Base-by-base conservation (phyloP, 1,140 invertebrate genomes). In the Oscheius sp. region DNA sequence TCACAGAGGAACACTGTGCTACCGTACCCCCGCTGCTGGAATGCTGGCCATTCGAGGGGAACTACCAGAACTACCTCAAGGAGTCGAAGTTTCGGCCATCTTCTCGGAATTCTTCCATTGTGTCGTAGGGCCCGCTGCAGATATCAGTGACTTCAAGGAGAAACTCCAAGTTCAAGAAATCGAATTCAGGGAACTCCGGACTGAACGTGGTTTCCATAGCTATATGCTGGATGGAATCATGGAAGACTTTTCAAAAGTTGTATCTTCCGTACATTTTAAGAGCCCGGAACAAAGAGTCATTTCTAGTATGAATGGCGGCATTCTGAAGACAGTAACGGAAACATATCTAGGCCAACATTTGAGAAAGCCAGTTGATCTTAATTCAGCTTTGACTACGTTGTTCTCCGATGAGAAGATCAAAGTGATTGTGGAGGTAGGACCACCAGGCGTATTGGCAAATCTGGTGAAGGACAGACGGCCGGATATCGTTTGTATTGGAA, bases 401-500 rank as follows among this genome's bases (percentile, higher is more conserved):
- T 23, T 52, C 13, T 15, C 55, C 1, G 20, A 74, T 2, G 26
- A 23, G 4, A 45, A 34, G 7, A 68, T 78, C 1, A 59, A 75
- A 35, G 26, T 75, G 7, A 38, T 82, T 28, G 55, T 82, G 1
- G 81, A 82, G 68, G 75, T 82, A 35, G 80, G 80, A 2, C 80
- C 80, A 4, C 35, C 75, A n/a, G 78, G 80, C 18, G 58, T 77
- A 46, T 32, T 77, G 20, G 38, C 38, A 26, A 71, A 67, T 49
- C 23, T 77, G 2, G 3, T 77, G 3, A 28, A 35, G 15, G 59
- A 76, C 29, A 10, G 31, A 52, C 52, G 35, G 26, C 35, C 45
- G 2, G 29, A 63, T 2, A 59, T 77, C 4, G 62, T 49, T 4
- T 58, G 61, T 2, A 26, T 77, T 20, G 32, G 45, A 1, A 46